Evolutionary conservation across 2,888 invertebrate species (phyloP).

Genomic region (Craniophora ligustri): DNA sequence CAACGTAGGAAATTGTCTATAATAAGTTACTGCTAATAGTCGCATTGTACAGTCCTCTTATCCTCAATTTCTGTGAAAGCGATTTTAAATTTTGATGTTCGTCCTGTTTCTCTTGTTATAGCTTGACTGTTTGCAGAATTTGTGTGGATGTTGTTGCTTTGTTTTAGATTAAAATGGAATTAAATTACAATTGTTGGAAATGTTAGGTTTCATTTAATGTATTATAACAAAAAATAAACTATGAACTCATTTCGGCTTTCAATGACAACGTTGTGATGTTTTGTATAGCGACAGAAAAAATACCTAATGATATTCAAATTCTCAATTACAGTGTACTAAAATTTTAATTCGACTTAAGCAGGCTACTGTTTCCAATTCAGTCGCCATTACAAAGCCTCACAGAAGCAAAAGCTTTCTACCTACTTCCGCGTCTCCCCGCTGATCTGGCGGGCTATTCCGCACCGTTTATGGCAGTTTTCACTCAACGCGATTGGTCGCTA

Average conservation of each 20-base stretch:
- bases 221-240: too few species aligned
- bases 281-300: too few species aligned
- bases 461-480: conserved; percentile 86
- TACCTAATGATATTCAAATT: too few species aligned
- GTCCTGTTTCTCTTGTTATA: conserved; percentile 54
- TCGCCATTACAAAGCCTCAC: conserved; percentile 53
- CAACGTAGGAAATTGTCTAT: conserved; percentile 78
- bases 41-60: conserved; percentile 71
- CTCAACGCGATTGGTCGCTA: conserved; percentile 83
- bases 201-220: neutral
- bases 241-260: too few species aligned
- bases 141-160: conserved; percentile 41
- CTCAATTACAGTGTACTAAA: neutral
- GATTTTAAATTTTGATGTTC: conserved; percentile 73
- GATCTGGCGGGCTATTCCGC: conserved; percentile 65
- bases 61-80: conserved; percentile 67
- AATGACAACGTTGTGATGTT: too few species aligned
- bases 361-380: conserved; percentile 28
- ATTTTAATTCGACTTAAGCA: conserved; percentile 8
- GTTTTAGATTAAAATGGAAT: conserved; percentile 14
- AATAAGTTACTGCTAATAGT: conserved; percentile 77
- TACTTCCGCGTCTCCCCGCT: conserved; percentile 52
- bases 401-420: conserved; percentile 58
- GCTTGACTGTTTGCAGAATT: conserved; percentile 46
- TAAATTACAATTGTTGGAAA: neutral